Conservation (phyloP, 2,888 invertebrate genomes). For the Ochropleura leucogaster region DNA sequence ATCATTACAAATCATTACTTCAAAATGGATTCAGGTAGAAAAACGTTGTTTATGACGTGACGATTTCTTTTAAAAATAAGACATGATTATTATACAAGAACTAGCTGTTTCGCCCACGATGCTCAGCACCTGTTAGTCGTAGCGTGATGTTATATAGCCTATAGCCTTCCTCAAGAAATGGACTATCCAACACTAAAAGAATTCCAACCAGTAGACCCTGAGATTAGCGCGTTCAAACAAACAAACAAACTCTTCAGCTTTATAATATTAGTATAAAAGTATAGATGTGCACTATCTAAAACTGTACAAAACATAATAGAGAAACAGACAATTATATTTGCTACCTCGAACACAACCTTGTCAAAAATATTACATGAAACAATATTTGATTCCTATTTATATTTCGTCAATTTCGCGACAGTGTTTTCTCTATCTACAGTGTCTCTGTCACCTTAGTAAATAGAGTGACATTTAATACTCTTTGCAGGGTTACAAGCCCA, state of each 20-base stretch:
- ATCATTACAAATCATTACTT: neutral
- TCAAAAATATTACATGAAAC: neutral
- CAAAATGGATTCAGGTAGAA: neutral
- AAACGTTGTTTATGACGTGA: neutral
- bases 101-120: too few relatives aligned
- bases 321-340: neutral
- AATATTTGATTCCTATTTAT: neutral
- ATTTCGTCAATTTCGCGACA: neutral
- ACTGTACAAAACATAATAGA: neutral
- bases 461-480: constrained; percentile 40
- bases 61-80: neutral
- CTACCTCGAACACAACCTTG: neutral
- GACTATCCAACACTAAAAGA: too few relatives aligned
- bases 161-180: too few relatives aligned
- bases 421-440: constrained; percentile 7
- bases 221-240: too few relatives aligned
- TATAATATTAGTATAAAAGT: too few relatives aligned
- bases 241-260: too few relatives aligned
- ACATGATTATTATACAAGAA: neutral
- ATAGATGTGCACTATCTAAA: neutral
- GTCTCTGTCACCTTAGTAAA: constrained; percentile 30
- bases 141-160: too few relatives aligned
- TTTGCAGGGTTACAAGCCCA: constrained; percentile 25
- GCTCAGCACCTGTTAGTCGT: too few relatives aligned
- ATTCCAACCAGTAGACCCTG: too few relatives aligned